Percentiles rank a stretch among this genome's conserved stretches.
Evolutionary conservation across 2,113 vertebrate genomes (phyloP).

Genomic region (Campylorhamphus procurvoides): DNA sequence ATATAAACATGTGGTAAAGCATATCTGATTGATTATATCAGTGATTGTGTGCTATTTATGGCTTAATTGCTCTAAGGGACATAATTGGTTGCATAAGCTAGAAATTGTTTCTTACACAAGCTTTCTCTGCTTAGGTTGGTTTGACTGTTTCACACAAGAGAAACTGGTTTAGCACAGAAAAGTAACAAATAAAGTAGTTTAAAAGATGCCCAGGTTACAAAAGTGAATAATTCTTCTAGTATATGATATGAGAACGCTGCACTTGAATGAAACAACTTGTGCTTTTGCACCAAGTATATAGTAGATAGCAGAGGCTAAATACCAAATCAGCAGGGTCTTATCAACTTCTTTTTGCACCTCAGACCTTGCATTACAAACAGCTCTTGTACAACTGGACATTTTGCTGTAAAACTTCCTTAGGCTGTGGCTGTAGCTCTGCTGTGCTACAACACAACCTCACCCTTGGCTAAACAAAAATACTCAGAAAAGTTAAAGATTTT

Average conservation of each 20-base stretch:
- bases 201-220: not conserved
- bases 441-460: not conserved
- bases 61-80: not conserved
- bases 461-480: not conserved
- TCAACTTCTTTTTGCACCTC: not conserved
- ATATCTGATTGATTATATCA: not conserved
- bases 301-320: not conserved
- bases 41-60: not conserved
- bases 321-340: not conserved
- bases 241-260: not conserved
- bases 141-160: not conserved
- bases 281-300: not conserved
- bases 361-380: not conserved
- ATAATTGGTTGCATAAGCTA: not conserved
- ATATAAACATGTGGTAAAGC: not conserved
- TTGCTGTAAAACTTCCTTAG: not conserved
- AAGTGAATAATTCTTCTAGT: not conserved
- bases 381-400: not conserved
- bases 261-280: not conserved
- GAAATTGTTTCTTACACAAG: not conserved
- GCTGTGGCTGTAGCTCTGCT: not conserved
- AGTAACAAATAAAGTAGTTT: not conserved
- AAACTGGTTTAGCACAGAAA: not conserved
- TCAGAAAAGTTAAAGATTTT: not conserved
- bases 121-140: not conserved